A percentile compares a stretch with the other conserved stretches of the same genome.
Evolutionary conservation across 2,113 vertebrate species (phyloP).

Genomic region (Falco punctatus): DNA sequence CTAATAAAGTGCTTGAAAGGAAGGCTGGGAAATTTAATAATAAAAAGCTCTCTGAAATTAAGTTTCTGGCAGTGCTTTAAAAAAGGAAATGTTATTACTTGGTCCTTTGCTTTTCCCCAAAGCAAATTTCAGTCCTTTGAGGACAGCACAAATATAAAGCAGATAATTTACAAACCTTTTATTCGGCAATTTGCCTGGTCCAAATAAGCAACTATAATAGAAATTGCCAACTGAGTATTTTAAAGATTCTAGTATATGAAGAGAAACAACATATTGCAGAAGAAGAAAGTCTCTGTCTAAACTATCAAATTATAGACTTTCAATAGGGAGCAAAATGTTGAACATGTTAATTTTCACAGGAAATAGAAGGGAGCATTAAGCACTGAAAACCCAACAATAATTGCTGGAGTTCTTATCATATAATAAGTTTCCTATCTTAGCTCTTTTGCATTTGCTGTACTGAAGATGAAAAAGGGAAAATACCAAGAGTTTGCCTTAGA

Average conservation of each 20-base stretch:
- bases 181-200: slow-evolving; percentile 46
- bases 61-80: slow-evolving; percentile 44
- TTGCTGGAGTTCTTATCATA: slow-evolving; percentile 1
- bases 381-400: background rate
- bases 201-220: slow-evolving; percentile 42
- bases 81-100: slow-evolving; percentile 50
- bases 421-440: background rate
- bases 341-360: background rate
- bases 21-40: slow-evolving; percentile 53
- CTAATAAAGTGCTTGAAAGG: slow-evolving; percentile 45
- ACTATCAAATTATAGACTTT: slow-evolving; percentile 1
- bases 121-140: slow-evolving; percentile 65
- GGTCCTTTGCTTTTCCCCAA: slow-evolving; percentile 47
- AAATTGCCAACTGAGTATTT: background rate
- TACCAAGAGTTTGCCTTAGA: background rate
- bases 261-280: background rate
- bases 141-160: slow-evolving; percentile 31
- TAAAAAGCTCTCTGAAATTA: slow-evolving; percentile 59
- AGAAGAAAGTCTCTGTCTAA: background rate
- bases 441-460: background rate
- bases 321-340: background rate
- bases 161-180: slow-evolving; percentile 57
- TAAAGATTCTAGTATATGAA: slow-evolving; percentile 13
- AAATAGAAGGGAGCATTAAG: background rate
- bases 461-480: background rate